Evolutionary conservation across 2,113 vertebrate species (phyloP), one percentile per base, ranked within the genome.

Genomic region (Ibidorhyncha struthersii): DNA sequence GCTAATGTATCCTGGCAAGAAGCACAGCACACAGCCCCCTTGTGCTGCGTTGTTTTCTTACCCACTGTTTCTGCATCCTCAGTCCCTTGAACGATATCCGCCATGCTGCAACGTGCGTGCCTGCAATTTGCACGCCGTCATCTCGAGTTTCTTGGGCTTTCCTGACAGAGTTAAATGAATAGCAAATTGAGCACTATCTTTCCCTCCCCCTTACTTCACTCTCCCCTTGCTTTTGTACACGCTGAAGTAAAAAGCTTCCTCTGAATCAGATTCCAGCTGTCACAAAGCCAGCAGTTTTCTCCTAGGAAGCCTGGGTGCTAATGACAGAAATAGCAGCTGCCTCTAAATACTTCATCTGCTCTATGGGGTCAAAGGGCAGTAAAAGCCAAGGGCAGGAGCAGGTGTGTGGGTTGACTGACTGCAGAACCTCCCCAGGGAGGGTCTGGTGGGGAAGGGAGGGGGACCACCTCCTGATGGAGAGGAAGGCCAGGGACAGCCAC

Each of bases 221-320:
- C 81, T 79, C 41, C 38, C 29, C 25, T 70, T 76, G 40, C 52
- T 94, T 94, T 83, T 83, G 32, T 74, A 50, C 7, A 25, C 52
- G 34, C 78, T 82, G 41, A 95, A 94, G 84, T 49, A 45, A 86
- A 91, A 93, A 78, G 38, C 89, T 94, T 82, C 71, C 82, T 88
- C 87, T 80, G 84, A 96, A 79, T 96, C 95, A 95, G 85, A 90
- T 78, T 94, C 94, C 89, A 94, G 91, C 91, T 96, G 91, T 87
- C 74, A 94, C 40, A 85, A 63, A 84, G 92, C 91, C 93, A 96
- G 79, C 71, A 53, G 30, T 80, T 65, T 91, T 85, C 84, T 91
- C 79, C 56, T 29, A 74, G 52, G 82, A 91, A 90, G 86, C 45
- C 96, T 96, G 83, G 14, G 49, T 66, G 82, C 63, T 92, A 92